A percentile compares a stretch with the other conserved stretches of the same genome.
These are phyloP conservation scores for Trachymyrmex cornetzi DNA, from an alignment of 1,140 invertebrate genomes.

Conservation along the genomic window DNA sequence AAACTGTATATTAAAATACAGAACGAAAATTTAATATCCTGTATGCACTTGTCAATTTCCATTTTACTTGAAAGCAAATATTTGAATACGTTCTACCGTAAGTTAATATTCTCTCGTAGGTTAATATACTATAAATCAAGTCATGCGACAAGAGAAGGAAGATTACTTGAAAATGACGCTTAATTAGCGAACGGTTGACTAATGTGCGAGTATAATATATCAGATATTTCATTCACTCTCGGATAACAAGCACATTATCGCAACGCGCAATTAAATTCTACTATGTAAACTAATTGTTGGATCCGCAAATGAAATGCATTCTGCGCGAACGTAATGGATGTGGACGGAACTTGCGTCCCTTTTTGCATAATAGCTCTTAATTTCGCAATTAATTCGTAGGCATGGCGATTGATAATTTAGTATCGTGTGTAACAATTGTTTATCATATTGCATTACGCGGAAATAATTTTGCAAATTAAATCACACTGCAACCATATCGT, in stretches of 20 bases:
- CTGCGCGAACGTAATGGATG: conserved; percentile 19
- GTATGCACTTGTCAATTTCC: neutral
- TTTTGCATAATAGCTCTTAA: conserved; percentile 61
- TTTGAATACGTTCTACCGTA: neutral
- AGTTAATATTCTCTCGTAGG: neutral
- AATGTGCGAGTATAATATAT: conserved; percentile 32
- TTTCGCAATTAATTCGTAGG: conserved; percentile 52
- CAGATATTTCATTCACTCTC: conserved; percentile 52
- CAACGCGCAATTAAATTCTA: conserved; percentile 58
- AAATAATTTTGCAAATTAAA: conserved; percentile 52
- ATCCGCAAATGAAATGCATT: conserved; percentile 48
- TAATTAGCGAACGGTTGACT: conserved; percentile 45
- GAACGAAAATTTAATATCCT: neutral
- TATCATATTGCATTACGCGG: conserved; percentile 14
- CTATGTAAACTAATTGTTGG: conserved; percentile 55
- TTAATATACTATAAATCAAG: conserved; percentile 6
- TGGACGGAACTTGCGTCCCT: conserved; percentile 21
- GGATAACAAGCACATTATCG: conserved; percentile 49
- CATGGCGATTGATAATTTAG: conserved; percentile 46
- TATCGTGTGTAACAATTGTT: conserved; percentile 27
- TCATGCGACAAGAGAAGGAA: neutral
- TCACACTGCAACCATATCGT: neutral
- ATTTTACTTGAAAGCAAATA: conserved; percentile 19
- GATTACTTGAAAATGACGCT: conserved; percentile 30
- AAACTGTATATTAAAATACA: neutral